Evolutionary conservation across 1,140 invertebrate genomes (phyloP), one percentile per base, ranked within the genome.

Genomic region (Chionoecetes opilio): DNA sequence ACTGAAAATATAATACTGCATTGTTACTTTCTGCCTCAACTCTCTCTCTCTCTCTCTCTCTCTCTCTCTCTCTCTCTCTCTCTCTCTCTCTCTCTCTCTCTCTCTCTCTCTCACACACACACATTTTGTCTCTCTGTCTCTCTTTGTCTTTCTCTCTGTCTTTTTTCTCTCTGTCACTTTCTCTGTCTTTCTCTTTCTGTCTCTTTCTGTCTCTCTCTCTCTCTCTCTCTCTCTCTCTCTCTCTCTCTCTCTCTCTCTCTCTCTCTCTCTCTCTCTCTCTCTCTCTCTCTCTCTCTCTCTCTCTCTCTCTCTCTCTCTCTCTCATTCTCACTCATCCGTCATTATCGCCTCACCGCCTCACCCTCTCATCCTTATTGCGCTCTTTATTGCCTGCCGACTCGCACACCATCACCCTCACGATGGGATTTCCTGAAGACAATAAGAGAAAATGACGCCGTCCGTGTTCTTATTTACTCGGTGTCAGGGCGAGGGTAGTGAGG

Each of bases 11-110:
- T n/a, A 90, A 90, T 90, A 53, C 38, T 53, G n/a, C 53, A 6
- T 90, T 46, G 21, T 34, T 90, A 53, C 88, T 90, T 29, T 53
- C 84, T 86, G 84, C 84, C 84, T 86, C 34, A 34, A 86, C 88
- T 90, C 38, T 38, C 88, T 90, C 38, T 41, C 88, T 90, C 88
- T 38, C 38, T 90, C 88, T 41, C 88, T 90, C 38, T 90, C 37
- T 89, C 87, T 89, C 37, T 89, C 87, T 89, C 87, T 89, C 11
- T 38, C 35, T 89, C 35, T 37, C 87, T 89, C 87, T 37, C 3
- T 38, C 87, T 29, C 86, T 35, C n/a, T 35, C 17, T 35, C 34
- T 88, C 34, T 88, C 86, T 88, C 21, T 35, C n/a, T 29, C 34
- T 34, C 86, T 38, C 35, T 38, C 17, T 35, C 35, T 26, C 21